phyloP scores from a whole-genome alignment of 2,797 vertebrate species.

The Bradypodion pumilum region DNA sequence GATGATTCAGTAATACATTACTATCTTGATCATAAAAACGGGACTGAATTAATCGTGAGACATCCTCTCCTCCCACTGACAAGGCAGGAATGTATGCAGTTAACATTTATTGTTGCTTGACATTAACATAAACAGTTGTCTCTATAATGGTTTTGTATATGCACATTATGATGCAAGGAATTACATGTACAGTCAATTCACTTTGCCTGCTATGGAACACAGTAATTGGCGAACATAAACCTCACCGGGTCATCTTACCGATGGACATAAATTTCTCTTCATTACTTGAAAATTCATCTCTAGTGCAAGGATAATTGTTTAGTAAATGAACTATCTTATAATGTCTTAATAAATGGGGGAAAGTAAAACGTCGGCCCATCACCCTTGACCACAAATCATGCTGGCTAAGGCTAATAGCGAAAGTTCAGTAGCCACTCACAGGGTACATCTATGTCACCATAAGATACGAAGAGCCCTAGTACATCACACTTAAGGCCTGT shows the following conservation, averaged over 20 bases:
- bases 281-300: background rate
- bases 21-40: background rate
- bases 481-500: background rate
- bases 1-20: background rate
- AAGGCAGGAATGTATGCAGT: background rate
- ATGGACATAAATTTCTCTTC: background rate
- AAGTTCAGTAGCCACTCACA: background rate
- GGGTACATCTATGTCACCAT: background rate
- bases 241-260: background rate
- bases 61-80: slow-evolving; percentile 19
- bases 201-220: background rate
- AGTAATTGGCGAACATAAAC: background rate
- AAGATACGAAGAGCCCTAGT: background rate
- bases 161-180: background rate
- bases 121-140: slow-evolving; percentile 3
- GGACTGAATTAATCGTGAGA: background rate
- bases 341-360: too few species aligned
- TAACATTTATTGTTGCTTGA: background rate
- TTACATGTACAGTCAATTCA: too few species aligned
- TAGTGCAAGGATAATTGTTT: too few species aligned
- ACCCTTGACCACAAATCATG: background rate
- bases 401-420: background rate
- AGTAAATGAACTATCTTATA: too few species aligned
- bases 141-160: background rate
- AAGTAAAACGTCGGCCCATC: too few species aligned